Evolutionary conservation across 2,888 invertebrate species (phyloP).

Genomic region (Maniola hyperantus): DNA sequence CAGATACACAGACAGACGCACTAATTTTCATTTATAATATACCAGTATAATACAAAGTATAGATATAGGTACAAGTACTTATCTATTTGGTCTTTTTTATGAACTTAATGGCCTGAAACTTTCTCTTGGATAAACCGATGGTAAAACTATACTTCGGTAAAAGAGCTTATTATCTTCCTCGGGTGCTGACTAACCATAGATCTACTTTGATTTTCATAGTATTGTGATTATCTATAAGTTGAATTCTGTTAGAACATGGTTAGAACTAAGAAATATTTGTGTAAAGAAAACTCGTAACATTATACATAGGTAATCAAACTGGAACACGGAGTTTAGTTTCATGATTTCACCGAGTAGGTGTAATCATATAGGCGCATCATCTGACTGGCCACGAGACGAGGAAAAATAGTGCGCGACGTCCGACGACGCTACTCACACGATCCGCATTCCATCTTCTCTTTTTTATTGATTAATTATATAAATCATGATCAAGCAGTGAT

Average conservation of each 20-base stretch:
- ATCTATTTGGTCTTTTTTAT: no score
- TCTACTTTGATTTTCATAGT: background rate
- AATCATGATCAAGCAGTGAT: slow-evolving; percentile 44
- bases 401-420: slow-evolving; percentile 78
- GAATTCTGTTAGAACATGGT: no score
- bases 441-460: slow-evolving; percentile 74
- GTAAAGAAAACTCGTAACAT: slow-evolving; percentile 20
- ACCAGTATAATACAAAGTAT: no score
- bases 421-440: slow-evolving; percentile 65
- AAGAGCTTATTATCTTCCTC: slow-evolving; percentile 4
- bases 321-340: slow-evolving; percentile 49
- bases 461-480: slow-evolving; percentile 63
- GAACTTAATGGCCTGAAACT: background rate
- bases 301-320: slow-evolving; percentile 26
- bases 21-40: no score
- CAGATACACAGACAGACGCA: no score
- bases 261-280: background rate
- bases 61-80: no score
- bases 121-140: background rate
- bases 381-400: slow-evolving; percentile 65
- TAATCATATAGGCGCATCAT: slow-evolving; percentile 60
- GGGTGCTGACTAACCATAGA: background rate
- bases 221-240: background rate
- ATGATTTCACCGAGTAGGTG: slow-evolving; percentile 65
- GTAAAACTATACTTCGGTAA: background rate